Conservation (phyloP, 2,888 invertebrate species). For the Drosophila fungiperda region DNA sequence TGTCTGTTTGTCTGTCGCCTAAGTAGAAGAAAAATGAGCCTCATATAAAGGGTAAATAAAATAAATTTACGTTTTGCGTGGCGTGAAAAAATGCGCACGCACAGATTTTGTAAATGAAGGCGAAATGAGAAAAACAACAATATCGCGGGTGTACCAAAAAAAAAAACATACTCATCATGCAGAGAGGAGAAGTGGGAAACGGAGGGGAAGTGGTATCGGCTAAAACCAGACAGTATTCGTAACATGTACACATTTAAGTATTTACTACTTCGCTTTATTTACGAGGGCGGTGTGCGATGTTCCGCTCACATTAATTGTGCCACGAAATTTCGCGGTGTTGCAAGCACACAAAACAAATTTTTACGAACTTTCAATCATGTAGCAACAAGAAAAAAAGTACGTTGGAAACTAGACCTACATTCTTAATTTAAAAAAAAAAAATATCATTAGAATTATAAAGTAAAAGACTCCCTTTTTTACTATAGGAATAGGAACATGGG, state of each 20-base stretch:
- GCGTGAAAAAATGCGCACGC: slow-evolving; percentile 77
- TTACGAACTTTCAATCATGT: neutral
- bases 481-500: neutral
- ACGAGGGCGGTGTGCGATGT: slow-evolving; percentile 1
- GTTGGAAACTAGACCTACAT: neutral
- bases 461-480: neutral
- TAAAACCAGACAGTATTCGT: slow-evolving; percentile 28
- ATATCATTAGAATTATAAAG: neutral
- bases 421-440: neutral
- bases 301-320: slow-evolving; percentile 22
- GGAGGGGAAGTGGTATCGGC: neutral
- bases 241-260: slow-evolving; percentile 32
- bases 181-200: neutral
- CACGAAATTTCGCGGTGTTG: slow-evolving; percentile 16
- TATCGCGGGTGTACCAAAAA: slow-evolving; percentile 9
- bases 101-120: slow-evolving; percentile 80
- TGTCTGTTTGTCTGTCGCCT: slow-evolving; percentile 23
- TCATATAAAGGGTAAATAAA: slow-evolving; percentile 72
- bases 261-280: slow-evolving; percentile 20
- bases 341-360: neutral
- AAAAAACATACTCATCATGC: neutral
- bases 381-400: neutral
- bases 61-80: slow-evolving; percentile 78
- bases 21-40: slow-evolving; percentile 76
- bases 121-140: slow-evolving; percentile 33